These are phyloP conservation scores for Melanaphis sacchari DNA, from an alignment of 1,140 invertebrate species.

Conservation along the genomic window DNA sequence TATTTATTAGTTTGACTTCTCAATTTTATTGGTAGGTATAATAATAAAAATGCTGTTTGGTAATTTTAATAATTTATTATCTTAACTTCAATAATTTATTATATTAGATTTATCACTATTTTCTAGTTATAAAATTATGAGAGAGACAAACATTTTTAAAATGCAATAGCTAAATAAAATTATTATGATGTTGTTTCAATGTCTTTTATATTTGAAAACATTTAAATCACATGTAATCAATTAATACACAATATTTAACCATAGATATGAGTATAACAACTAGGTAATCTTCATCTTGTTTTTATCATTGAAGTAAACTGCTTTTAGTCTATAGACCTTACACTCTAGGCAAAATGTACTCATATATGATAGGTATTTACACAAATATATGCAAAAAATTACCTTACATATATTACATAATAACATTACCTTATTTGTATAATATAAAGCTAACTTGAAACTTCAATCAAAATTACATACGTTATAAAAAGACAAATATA, in stretches of 20 bases:
- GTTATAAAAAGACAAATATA: not conserved
- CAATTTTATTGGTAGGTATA: too few species aligned
- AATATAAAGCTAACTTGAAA: not conserved
- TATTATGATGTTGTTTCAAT: not conserved
- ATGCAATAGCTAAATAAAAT: not conserved
- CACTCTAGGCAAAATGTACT: too few species aligned
- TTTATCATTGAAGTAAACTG: too few species aligned
- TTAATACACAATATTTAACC: not conserved
- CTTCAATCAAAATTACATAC: not conserved
- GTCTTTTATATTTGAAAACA: not conserved
- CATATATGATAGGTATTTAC: not conserved
- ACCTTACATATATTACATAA: not conserved
- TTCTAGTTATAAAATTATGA: not conserved
- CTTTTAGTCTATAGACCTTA: too few species aligned
- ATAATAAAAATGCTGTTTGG: too few species aligned
- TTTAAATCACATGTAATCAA: not conserved
- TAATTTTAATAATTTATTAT: too few species aligned
- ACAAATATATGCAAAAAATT: not conserved
- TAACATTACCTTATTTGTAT: not conserved
- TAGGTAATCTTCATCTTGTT: not conserved
- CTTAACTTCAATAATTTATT: too few species aligned
- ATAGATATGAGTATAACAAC: not conserved
- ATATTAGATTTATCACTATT: too few species aligned
- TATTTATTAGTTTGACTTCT: too few species aligned
- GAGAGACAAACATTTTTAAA: not conserved